Evolutionary conservation across 2,888 invertebrate species (phyloP).

Genomic region (Ectemnius continuus): DNA sequence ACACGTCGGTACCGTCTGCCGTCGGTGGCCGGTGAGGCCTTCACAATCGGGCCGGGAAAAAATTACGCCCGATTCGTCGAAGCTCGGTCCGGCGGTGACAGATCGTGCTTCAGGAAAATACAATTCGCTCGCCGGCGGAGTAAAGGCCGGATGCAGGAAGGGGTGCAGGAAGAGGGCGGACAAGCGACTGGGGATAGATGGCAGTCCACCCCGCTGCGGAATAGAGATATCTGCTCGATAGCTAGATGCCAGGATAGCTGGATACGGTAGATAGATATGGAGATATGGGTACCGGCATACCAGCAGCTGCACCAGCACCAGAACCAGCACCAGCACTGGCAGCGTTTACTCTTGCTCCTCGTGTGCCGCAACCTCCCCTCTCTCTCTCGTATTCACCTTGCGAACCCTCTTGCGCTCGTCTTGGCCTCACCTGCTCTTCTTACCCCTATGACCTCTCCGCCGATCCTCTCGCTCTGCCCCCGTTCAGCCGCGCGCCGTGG

Average conservation of each 20-base stretch:
- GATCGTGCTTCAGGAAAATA: conserved; percentile 41
- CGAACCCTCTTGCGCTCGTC: conserved; percentile 1
- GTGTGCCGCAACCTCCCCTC: background rate
- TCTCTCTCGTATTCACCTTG: background rate
- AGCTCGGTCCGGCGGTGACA: conserved; percentile 23
- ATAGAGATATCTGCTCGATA: conserved; percentile 37
- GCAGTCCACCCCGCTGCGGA: conserved; percentile 3
- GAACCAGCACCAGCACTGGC: background rate
- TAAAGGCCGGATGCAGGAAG: background rate
- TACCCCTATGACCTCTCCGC: too few species aligned
- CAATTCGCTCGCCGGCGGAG: conserved; percentile 37
- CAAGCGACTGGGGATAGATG: conserved; percentile 16
- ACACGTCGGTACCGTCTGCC: conserved; percentile 43
- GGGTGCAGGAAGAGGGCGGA: conserved; percentile 7
- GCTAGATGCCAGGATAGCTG: conserved; percentile 12
- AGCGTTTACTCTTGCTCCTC: conserved; percentile 1
- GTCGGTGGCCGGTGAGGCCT: conserved; percentile 22
- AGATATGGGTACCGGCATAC: conserved; percentile 26
- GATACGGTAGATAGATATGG: conserved; percentile 36
- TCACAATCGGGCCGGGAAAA: conserved; percentile 37
- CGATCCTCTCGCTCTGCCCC: too few species aligned
- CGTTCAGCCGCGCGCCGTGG: background rate
- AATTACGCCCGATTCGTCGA: conserved; percentile 31
- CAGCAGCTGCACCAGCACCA: conserved; percentile 13
- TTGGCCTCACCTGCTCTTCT: too few species aligned